phyloP scores from a whole-genome alignment of 2,797 vertebrate genomes.

The Champsocephalus esox region DNA sequence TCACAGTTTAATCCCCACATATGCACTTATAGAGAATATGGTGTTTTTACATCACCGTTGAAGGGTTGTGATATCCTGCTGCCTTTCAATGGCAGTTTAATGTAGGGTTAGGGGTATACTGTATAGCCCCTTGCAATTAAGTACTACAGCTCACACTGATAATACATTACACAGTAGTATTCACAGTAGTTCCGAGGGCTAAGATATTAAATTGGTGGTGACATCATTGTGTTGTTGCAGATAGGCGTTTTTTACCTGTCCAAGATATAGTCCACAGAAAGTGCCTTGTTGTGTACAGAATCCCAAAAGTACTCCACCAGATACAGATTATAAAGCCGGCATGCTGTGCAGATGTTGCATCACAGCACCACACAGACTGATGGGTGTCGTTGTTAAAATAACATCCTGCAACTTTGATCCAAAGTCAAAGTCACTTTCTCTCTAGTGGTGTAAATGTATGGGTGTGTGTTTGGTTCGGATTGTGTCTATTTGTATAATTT shows the following conservation, averaged over 20 bases:
- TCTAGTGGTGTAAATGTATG: background rate
- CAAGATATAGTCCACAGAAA: no score
- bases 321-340: no score
- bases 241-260: no score
- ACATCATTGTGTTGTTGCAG: no score
- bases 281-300: no score
- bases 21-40: background rate
- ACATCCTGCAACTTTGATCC: background rate
- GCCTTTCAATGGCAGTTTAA: background rate
- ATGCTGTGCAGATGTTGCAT: background rate
- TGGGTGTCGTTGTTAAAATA: background rate
- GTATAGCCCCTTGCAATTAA: no score
- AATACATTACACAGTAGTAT: no score
- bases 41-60: background rate
- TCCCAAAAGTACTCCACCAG: no score
- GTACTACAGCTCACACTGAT: background rate
- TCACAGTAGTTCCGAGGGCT: no score
- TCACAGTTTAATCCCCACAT: background rate
- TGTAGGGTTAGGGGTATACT: no score
- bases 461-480: background rate
- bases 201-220: no score
- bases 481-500: background rate
- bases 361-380: background rate
- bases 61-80: background rate
- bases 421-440: conserved; percentile 20